These are phyloP conservation scores for Clusia tigrina DNA, from an alignment of 2,888 invertebrate genomes.

Conservation along the genomic window DNA sequence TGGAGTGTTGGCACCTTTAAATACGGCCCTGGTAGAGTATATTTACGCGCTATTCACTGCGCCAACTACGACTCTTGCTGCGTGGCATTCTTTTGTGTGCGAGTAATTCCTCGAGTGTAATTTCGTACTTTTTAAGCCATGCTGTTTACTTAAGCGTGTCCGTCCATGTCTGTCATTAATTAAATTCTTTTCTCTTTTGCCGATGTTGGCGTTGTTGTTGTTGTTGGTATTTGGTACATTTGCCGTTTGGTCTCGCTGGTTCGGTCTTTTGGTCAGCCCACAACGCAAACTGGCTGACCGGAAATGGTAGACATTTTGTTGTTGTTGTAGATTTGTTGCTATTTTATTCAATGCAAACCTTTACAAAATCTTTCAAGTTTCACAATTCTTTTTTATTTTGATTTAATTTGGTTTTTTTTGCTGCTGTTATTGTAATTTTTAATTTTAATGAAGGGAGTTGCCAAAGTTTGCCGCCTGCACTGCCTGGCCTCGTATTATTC, in stretches of 20 bases:
- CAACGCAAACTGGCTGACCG: conserved; percentile 6
- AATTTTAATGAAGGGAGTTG: conserved; percentile 5
- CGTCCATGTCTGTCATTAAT: conserved; percentile 9
- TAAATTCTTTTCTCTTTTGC: conserved; percentile 1
- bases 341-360: neutral
- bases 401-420: neutral
- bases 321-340: neutral
- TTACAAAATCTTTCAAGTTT: conserved; percentile 9
- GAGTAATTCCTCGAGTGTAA: neutral
- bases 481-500: neutral
- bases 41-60: neutral
- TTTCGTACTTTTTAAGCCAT: neutral
- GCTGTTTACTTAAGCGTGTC: conserved; percentile 10
- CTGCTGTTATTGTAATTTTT: neutral
- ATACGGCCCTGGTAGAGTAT: no score
- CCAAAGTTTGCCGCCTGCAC: neutral
- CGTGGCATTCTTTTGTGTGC: no score
- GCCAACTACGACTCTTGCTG: neutral
- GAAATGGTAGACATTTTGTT: conserved; percentile 10
- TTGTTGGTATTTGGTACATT: neutral
- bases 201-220: neutral
- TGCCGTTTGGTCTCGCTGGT: neutral
- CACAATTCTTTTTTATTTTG: neutral
- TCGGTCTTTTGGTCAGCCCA: neutral
- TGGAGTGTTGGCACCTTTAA: no score